Evolutionary conservation across 37 sponge, comb jelly and placozoan species (phyloP).

Genomic region (Chondrilla cf. caribensis): DNA sequence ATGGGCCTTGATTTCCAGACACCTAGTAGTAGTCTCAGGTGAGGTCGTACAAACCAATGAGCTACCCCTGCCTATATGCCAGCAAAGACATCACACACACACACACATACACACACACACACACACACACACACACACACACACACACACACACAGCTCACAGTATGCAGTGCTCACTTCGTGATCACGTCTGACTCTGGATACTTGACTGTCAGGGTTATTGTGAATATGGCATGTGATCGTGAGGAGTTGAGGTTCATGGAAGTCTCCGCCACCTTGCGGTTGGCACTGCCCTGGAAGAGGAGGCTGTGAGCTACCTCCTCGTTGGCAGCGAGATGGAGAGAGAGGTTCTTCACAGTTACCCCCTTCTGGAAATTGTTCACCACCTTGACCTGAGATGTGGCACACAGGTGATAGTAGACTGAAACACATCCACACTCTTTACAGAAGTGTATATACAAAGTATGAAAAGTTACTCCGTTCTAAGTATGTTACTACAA

Average conservation of each 20-base stretch:
- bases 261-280: slow-evolving; percentile 86
- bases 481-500: too few relatives aligned
- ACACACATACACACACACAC: not conserved
- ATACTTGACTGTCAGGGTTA: slow-evolving; percentile 60
- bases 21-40: too few relatives aligned
- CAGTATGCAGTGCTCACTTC: too few relatives aligned
- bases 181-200: slow-evolving; percentile 52
- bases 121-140: not conserved
- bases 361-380: slow-evolving; percentile 47
- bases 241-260: slow-evolving; percentile 89
- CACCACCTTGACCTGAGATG: slow-evolving; percentile 42
- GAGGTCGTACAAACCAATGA: too few relatives aligned
- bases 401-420: too few relatives aligned
- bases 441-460: not conserved
- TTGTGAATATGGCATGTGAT: slow-evolving; percentile 84
- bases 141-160: not conserved
- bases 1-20: too few relatives aligned
- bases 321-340: slow-evolving; percentile 81
- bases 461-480: too few relatives aligned
- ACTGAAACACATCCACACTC: too few relatives aligned
- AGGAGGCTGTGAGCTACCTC: slow-evolving; percentile 79
- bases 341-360: slow-evolving; percentile 62
- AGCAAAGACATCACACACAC: not conserved
- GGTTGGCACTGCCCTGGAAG: slow-evolving; percentile 79
- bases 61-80: not conserved